Percentiles rank a stretch among this genome's conserved stretches.
These are phyloP conservation scores for Ctena decussata DNA, from an alignment of 2,888 invertebrate genomes.

Conservation along the genomic window DNA sequence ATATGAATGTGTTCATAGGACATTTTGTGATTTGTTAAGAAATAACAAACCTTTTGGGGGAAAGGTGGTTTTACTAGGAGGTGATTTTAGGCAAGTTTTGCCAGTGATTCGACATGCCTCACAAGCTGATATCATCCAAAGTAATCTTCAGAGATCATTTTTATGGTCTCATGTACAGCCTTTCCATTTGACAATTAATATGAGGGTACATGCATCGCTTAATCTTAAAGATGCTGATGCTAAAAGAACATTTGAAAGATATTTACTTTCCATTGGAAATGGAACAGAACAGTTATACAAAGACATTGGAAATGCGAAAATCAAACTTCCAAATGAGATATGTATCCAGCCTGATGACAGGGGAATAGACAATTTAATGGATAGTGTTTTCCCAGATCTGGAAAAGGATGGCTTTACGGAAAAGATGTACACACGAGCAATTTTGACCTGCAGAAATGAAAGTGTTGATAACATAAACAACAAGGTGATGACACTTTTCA, in stretches of 20 bases:
- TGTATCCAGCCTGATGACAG: conserved; percentile 16
- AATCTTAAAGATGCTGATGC: conserved; percentile 19
- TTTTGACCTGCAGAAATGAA: conserved; percentile 66
- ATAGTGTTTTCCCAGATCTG: conserved; percentile 1
- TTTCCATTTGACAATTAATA: conserved; percentile 41
- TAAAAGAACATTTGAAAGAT: no score
- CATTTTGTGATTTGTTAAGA: no score
- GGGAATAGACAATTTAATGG: conserved; percentile 2
- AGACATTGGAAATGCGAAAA: background rate
- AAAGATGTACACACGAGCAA: conserved; percentile 63
- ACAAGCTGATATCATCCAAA: no score
- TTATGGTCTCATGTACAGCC: conserved; percentile 44
- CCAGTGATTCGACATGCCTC: no score
- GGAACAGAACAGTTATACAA: background rate
- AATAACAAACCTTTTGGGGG: background rate
- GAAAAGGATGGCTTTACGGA: background rate
- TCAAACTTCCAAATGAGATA: background rate
- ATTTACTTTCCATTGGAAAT: no score
- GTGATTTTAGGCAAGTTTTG: no score
- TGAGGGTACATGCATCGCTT: conserved; percentile 29
- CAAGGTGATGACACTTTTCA: conserved; percentile 29
- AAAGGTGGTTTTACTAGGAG: background rate
- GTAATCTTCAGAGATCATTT: conserved; percentile 45
- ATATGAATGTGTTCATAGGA: no score
- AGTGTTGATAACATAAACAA: conserved; percentile 38